These are phyloP conservation scores for Drosophila mimica DNA, from an alignment of 2,888 invertebrate species.

Conservation along the genomic window DNA sequence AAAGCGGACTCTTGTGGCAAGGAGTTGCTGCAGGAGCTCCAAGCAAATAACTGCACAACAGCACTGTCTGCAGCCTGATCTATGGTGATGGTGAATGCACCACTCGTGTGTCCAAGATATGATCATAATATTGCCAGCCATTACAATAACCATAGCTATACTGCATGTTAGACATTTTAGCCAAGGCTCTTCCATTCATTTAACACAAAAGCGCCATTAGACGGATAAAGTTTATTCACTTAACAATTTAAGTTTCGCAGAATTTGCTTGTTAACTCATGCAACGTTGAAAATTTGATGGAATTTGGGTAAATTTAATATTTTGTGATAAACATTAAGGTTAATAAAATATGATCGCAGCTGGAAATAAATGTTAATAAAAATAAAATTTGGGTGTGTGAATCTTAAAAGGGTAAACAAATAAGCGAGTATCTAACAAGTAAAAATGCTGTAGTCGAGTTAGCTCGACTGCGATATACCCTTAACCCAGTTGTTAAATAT, in stretches of 20 bases:
- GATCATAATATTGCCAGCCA: background rate
- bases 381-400: background rate
- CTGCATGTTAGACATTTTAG: background rate
- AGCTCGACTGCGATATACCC: no score
- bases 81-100: slow-evolving; percentile 20
- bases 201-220: background rate
- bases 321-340: background rate
- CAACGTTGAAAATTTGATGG: background rate
- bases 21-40: slow-evolving; percentile 29
- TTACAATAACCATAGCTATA: background rate
- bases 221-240: background rate
- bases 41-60: slow-evolving; percentile 3
- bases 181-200: background rate
- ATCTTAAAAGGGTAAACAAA: background rate
- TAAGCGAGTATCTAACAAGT: background rate
- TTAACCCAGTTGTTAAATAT: no score
- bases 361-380: background rate
- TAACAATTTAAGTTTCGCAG: background rate
- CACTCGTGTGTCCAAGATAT: slow-evolving; percentile 13
- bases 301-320: background rate
- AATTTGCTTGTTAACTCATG: background rate
- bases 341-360: background rate
- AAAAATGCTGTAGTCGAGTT: no score
- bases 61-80: background rate
- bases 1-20: slow-evolving; percentile 44